phyloP scores from a whole-genome alignment of 1,140 invertebrate species.

The Drosophila pectinifera region DNA sequence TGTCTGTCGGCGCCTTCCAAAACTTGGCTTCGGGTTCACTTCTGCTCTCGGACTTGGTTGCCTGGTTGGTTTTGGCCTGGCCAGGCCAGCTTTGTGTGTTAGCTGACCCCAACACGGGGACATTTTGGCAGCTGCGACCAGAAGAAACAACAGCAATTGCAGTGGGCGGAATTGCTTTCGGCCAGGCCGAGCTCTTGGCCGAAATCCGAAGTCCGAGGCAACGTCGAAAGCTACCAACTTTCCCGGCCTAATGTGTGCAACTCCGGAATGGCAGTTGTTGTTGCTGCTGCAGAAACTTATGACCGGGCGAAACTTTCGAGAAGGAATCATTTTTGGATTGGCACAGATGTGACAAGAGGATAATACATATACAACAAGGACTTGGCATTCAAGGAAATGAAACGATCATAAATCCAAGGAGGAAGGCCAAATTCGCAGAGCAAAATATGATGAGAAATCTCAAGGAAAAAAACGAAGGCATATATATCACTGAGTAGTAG shows the following conservation, averaged over 20 bases:
- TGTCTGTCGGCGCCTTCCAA: slow-evolving; percentile 35
- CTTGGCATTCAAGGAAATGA: slow-evolving; percentile 32
- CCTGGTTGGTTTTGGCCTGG: too few relatives aligned
- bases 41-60: slow-evolving; percentile 43
- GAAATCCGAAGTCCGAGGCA: slow-evolving; percentile 9
- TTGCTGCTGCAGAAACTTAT: slow-evolving; percentile 53
- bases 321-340: slow-evolving; percentile 59
- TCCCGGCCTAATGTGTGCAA: slow-evolving; percentile 60
- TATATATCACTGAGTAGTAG: too few relatives aligned
- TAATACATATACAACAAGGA: slow-evolving; percentile 37
- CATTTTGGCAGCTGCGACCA: slow-evolving; percentile 76
- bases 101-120: slow-evolving; percentile 56
- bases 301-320: slow-evolving; percentile 50
- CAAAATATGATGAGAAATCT: slow-evolving; percentile 24
- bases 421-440: slow-evolving; percentile 9
- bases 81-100: slow-evolving; percentile 25
- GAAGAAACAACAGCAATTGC: slow-evolving; percentile 37
- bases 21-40: slow-evolving; percentile 30
- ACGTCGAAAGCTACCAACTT: slow-evolving; percentile 20
- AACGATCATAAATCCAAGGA: slow-evolving; percentile 36
- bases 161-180: slow-evolving; percentile 78
- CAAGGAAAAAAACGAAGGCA: slow-evolving; percentile 9
- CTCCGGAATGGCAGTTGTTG: slow-evolving; percentile 23
- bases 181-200: slow-evolving; percentile 49
- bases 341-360: slow-evolving; percentile 56